These are phyloP conservation scores for Cryptus armator DNA, from an alignment of 2,888 invertebrate species.

Conservation along the genomic window DNA sequence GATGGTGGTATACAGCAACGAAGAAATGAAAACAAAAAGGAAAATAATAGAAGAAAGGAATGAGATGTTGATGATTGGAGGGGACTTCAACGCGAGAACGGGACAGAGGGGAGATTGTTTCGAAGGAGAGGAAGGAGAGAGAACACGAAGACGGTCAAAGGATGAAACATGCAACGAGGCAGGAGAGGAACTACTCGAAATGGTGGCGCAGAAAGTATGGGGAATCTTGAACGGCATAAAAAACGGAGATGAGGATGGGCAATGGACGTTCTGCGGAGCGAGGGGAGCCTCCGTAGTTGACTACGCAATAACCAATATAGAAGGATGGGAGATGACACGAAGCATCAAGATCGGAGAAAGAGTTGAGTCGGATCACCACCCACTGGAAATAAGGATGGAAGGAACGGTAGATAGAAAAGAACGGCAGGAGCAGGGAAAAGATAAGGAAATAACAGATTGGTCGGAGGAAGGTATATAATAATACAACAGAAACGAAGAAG, in stretches of 20 bases:
- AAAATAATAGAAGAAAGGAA: neutral
- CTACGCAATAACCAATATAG: neutral
- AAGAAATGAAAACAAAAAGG: conserved; percentile 9
- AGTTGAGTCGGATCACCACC: conserved; percentile 7
- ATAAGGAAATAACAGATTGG: conserved; percentile 4
- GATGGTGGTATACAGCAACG: conserved; percentile 10
- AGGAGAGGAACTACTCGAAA: neutral
- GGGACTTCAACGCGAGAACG: conserved; percentile 22
- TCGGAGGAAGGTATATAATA: neutral
- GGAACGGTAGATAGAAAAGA: neutral
- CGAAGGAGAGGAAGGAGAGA: neutral
- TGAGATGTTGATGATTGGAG: conserved; percentile 15
- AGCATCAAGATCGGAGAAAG: neutral
- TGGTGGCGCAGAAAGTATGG: conserved; percentile 14
- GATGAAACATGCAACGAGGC: conserved; percentile 1
- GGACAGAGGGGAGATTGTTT: neutral
- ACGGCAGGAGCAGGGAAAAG: neutral
- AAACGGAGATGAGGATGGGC: conserved; percentile 17
- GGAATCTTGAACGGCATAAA: conserved; percentile 10
- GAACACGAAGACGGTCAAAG: neutral
- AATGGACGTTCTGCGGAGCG: neutral
- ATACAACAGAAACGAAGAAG: conserved; percentile 7
- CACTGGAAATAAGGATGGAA: conserved; percentile 12
- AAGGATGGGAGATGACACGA: neutral
- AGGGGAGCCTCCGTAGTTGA: neutral